Percentiles rank a stretch among this genome's conserved stretches.
phyloP scores from a whole-genome alignment of 2,113 vertebrate genomes.

The Malaclemys terrapin region DNA sequence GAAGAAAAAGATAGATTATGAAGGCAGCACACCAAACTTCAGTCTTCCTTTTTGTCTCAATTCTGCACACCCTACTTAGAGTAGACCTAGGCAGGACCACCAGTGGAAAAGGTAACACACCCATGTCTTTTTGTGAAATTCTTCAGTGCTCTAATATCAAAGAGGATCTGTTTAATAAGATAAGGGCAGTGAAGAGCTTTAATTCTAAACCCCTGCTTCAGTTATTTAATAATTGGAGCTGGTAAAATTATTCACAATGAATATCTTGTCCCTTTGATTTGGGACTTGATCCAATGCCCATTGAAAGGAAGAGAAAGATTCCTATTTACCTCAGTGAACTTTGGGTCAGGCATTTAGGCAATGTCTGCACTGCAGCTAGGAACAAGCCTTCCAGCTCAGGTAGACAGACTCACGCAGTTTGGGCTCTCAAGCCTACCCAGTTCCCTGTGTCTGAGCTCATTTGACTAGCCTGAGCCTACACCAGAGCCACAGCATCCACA shows the following conservation, averaged over 20 bases:
- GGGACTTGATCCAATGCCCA: no score
- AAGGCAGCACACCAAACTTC: neutral
- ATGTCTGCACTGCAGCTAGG: neutral
- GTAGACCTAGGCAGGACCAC: no score
- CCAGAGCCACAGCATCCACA: neutral
- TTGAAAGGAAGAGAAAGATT: neutral
- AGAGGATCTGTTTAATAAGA: neutral
- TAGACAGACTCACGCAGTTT: neutral
- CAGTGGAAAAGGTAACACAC: no score
- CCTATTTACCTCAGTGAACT: neutral
- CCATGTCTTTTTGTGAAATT: neutral
- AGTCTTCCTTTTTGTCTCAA: neutral
- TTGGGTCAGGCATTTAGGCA: neutral
- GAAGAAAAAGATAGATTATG: neutral
- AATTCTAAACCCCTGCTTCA: neutral
- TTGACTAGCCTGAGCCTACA: neutral
- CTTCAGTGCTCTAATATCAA: neutral
- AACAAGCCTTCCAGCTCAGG: neutral
- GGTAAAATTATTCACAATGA: neutral
- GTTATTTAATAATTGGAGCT: neutral
- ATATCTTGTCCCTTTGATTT: neutral
- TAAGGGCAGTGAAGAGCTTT: neutral
- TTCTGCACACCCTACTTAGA: no score
- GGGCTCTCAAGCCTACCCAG: neutral
- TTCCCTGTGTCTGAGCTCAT: neutral